Conservation (phyloP, 2,888 invertebrate species). For the Beris morrisii region DNA sequence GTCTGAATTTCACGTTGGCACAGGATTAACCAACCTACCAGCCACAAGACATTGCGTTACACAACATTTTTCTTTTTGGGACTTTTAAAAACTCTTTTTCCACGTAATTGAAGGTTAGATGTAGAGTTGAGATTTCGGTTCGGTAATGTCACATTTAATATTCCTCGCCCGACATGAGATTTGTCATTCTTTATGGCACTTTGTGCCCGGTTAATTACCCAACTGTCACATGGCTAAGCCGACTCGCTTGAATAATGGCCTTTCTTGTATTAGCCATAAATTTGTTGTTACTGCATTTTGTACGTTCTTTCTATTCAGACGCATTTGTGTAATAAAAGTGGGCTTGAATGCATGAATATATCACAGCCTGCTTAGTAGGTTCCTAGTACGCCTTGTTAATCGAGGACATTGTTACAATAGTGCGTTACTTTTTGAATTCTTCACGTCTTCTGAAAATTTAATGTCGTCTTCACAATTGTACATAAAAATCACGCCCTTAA, state of each 20-base stretch:
- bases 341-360: too few species aligned
- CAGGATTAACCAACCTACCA: conserved; percentile 20
- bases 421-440: too few species aligned
- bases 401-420: too few species aligned
- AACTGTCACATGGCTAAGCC: conserved; percentile 25
- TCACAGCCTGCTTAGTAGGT: too few species aligned
- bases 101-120: conserved; percentile 29
- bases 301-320: conserved; percentile 8
- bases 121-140: conserved; percentile 13
- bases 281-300: conserved; percentile 18
- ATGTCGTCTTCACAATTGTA: too few species aligned
- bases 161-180: conserved; percentile 25
- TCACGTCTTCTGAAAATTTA: too few species aligned
- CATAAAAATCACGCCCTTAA: too few species aligned
- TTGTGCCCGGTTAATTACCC: conserved; percentile 26
- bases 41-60: conserved; percentile 22
- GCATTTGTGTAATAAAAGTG: too few species aligned
- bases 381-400: too few species aligned
- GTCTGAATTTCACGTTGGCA: background rate
- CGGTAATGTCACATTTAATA: conserved; percentile 28
- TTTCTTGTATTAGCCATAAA: conserved; percentile 9
- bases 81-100: conserved; percentile 28
- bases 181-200: conserved; percentile 30
- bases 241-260: conserved; percentile 21
- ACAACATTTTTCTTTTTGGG: conserved; percentile 6